Evolutionary conservation across 2,797 vertebrate genomes (phyloP).

Genomic region (Labroides dimidiatus): DNA sequence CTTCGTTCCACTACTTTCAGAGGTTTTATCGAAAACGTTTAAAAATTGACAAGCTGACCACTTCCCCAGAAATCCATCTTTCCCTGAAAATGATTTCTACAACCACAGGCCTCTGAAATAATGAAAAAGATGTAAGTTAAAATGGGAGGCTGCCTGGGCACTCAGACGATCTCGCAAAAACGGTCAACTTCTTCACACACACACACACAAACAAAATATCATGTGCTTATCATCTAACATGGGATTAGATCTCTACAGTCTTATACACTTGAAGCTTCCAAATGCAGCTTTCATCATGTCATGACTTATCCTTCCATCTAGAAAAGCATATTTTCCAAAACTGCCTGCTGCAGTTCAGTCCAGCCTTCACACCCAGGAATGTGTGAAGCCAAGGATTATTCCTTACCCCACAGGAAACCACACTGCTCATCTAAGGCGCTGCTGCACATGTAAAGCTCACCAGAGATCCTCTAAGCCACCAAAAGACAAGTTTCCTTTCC

Average conservation of each 20-base stretch:
- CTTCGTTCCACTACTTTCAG: conserved; percentile 45
- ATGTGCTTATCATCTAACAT: conserved; percentile 57
- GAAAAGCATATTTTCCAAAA: conserved; percentile 52
- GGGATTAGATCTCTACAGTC: conserved; percentile 66
- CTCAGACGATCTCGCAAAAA: conserved; percentile 22
- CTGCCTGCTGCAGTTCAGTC: conserved; percentile 21
- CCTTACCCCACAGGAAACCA: conserved; percentile 46
- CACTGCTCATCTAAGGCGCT: conserved; percentile 23
- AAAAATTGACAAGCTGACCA: conserved; percentile 76
- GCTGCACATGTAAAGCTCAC: conserved; percentile 23
- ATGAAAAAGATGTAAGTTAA: conserved; percentile 64
- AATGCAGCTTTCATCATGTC: conserved; percentile 58
- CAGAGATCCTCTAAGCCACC: conserved; percentile 34
- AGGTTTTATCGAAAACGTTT: conserved; percentile 63
- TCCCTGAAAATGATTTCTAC: conserved; percentile 69
- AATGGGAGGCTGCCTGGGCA: conserved; percentile 41
- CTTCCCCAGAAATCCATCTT: conserved; percentile 69
- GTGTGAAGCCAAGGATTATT: conserved; percentile 42
- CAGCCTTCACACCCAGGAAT: conserved; percentile 26
- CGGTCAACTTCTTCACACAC: conserved; percentile 5
- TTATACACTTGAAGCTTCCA: conserved; percentile 64
- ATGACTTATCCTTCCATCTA: conserved; percentile 62
- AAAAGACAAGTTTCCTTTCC: conserved; percentile 39
- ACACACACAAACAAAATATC: conserved; percentile 7
- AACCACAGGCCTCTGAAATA: conserved; percentile 52